Base-by-base conservation (phyloP, 2,113 vertebrate genomes). In the Lepisosteus oculatus region DNA sequence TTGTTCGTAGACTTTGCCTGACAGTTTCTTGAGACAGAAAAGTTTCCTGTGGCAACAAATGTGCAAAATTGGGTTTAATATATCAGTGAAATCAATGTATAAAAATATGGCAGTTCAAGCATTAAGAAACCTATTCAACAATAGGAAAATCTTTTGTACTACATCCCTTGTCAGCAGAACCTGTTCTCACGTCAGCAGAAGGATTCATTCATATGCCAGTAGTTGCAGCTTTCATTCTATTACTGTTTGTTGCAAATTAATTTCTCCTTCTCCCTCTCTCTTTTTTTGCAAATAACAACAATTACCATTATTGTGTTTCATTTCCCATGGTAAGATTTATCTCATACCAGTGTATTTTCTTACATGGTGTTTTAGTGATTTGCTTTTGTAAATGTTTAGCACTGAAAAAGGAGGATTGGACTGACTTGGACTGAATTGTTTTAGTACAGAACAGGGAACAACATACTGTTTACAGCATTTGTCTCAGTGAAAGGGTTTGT, bases 291-390 rank as follows among this genome's bases (percentile, higher is more conserved):
- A 66, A 66, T 66, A 45, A 15, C 64, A 14, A 42, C 45, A 42
- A 66, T 66, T 66, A 42, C 45, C 64, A 66, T 66, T 66, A 66
- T 66, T 45, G 43, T 44, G 43, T 66, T 66, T 66, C 64, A 66
- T 66, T 66, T 45, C 43, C 14, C 43, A 66, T 8, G 13, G 43
- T 6, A 43, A 44, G 64, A 66, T 66, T 66, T 66, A 66, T 66
- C 64, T 66, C 13, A 66, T 14, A 45, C n/a, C 64, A 47, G 43
- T 66, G 14, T 43, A 43, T 47, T 13, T 66, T 42, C 64, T 66
- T 47, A 66, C 8, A 15, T 9, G 42, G 14, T 42, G 41, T 42
- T 44, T 65, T 65, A 66, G 13, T 66, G 64, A 5, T 4, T 45
- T 13, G 13, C 45, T 14, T 43, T 42, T 47, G 64, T 47, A n/a